Conservation (phyloP, 2,888 invertebrate genomes). For the Cosmopolites sordidus region DNA sequence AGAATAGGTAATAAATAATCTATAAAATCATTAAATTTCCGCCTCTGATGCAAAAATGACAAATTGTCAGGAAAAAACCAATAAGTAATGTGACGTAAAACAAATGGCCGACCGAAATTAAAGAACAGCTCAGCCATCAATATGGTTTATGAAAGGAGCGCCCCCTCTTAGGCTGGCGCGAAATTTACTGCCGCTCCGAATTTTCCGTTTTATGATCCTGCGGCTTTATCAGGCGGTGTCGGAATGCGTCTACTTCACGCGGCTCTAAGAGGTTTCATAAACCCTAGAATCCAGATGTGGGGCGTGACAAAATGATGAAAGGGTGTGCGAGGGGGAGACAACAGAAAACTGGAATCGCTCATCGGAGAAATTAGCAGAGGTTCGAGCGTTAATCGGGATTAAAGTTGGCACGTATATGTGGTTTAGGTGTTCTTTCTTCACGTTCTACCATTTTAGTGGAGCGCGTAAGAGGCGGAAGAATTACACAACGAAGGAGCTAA, state of each 20-base stretch:
- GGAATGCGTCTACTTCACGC: conserved; percentile 30
- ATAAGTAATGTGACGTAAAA: conserved; percentile 11
- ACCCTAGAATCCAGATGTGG: conserved; percentile 22
- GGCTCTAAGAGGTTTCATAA: conserved; percentile 17
- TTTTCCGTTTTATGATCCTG: conserved; percentile 41
- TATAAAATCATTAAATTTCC: too few species aligned
- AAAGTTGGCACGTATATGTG: too few species aligned
- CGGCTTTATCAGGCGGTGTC: conserved; percentile 40
- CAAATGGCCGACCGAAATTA: conserved; percentile 24
- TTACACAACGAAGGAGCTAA: too few species aligned
- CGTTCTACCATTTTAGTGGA: too few species aligned
- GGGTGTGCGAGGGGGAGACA: too few species aligned
- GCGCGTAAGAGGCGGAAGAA: too few species aligned
- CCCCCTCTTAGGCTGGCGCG: conserved; percentile 13
- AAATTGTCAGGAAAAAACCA: conserved; percentile 15
- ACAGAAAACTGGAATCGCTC: too few species aligned
- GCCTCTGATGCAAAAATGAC: conserved; percentile 19
- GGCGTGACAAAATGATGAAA: too few species aligned
- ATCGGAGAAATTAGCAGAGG: too few species aligned
- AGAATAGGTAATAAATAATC: too few species aligned
- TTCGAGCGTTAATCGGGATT: too few species aligned
- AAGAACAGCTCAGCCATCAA: conserved; percentile 30
- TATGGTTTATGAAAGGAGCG: conserved; percentile 30
- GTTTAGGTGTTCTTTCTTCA: too few species aligned
- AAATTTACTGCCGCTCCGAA: conserved; percentile 35